Conservation (phyloP, 2,888 invertebrate species). For the Plagodis dolabraria region DNA sequence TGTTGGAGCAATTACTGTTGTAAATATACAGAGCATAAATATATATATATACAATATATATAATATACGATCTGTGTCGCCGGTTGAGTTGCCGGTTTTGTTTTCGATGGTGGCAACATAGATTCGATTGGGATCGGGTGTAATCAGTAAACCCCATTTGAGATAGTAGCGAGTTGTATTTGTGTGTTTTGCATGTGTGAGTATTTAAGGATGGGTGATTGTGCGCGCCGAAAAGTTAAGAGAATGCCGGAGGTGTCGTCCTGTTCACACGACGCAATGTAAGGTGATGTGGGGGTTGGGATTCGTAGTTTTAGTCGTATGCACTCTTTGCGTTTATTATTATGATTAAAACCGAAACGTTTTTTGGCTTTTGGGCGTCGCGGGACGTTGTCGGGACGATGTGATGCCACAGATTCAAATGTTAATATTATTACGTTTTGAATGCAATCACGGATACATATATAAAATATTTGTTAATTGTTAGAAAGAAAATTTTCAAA, state of each 20-base stretch:
- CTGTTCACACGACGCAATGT: conserved; percentile 19
- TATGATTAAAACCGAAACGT: too few relatives aligned
- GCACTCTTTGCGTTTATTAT: too few relatives aligned
- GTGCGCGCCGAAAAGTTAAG: conserved; percentile 26
- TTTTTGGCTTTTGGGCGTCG: too few relatives aligned
- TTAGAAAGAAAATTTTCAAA: too few relatives aligned
- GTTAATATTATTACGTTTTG: too few relatives aligned
- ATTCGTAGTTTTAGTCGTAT: conserved; percentile 7
- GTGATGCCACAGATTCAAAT: too few relatives aligned
- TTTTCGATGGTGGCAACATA: conserved; percentile 20
- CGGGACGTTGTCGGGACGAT: too few relatives aligned
- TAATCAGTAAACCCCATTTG: conserved; percentile 69
- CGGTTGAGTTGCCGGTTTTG: conserved; percentile 8
- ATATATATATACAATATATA: conserved; percentile 5
- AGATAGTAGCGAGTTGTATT: conserved; percentile 53
- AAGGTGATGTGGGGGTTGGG: conserved; percentile 6
- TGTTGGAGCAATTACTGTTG: conserved; percentile 3
- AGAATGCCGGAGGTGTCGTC: conserved; percentile 2
- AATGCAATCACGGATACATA: too few relatives aligned
- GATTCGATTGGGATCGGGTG: conserved; percentile 39
- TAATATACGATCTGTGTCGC: conserved; percentile 27
- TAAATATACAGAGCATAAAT: conserved; percentile 14
- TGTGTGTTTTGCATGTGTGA: conserved; percentile 38
- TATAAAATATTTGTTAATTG: too few relatives aligned
- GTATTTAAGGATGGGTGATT: conserved; percentile 34